phyloP scores from a whole-genome alignment of 2,888 invertebrate species.

The Perizoma affinitatum region DNA sequence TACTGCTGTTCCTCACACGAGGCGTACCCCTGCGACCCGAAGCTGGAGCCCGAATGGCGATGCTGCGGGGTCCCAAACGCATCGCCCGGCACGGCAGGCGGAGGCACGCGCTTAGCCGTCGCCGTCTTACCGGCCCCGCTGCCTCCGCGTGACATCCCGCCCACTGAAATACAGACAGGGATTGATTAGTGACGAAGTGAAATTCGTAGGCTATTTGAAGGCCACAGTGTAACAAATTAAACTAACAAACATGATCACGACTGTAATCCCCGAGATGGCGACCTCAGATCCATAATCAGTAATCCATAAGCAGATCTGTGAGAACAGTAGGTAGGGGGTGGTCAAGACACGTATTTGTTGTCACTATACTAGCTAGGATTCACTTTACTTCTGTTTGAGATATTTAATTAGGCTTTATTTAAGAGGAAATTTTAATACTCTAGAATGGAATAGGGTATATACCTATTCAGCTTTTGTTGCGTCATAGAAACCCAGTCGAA shows the following conservation, averaged over 20 bases:
- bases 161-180: constrained; percentile 85
- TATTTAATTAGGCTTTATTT: too few relatives aligned
- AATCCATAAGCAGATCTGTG: too few relatives aligned
- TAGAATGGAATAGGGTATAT: background rate
- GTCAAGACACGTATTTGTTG: too few relatives aligned
- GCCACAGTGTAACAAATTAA: too few relatives aligned
- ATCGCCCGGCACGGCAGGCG: constrained; percentile 93
- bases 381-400: too few relatives aligned
- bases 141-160: constrained; percentile 93
- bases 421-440: too few relatives aligned
- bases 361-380: too few relatives aligned
- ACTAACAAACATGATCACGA: too few relatives aligned
- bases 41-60: constrained; percentile 91
- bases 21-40: constrained; percentile 90
- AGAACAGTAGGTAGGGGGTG: too few relatives aligned
- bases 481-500: constrained; percentile 41
- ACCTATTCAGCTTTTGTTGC: constrained; percentile 39
- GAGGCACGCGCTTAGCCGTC: constrained; percentile 95
- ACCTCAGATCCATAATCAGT: too few relatives aligned
- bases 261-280: too few relatives aligned
- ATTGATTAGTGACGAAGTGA: constrained; percentile 14
- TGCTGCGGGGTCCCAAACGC: constrained; percentile 85
- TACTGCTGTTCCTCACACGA: constrained; percentile 90
- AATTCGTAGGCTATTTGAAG: too few relatives aligned
- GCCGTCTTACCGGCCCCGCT: constrained; percentile 88